Evolutionary conservation across 2,113 vertebrate genomes (phyloP).

Genomic region (Engystomops pustulosus): DNA sequence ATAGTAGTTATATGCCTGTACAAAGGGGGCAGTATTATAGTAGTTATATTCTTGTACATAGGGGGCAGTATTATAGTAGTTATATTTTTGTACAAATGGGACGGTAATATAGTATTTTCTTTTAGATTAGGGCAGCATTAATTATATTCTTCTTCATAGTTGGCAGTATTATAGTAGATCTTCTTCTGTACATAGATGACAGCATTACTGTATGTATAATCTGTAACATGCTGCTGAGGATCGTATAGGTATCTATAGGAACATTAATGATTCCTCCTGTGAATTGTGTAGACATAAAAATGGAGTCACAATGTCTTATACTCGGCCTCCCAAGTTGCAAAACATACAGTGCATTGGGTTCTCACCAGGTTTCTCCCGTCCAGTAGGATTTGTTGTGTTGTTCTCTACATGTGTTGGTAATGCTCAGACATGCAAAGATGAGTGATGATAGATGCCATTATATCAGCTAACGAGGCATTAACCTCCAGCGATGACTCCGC

Average conservation of each 20-base stretch:
- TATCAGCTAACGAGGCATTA: slow-evolving; percentile 42
- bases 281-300: not conserved
- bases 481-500: slow-evolving; percentile 38
- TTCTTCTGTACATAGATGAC: not conserved
- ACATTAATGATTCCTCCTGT: too few species aligned
- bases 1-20: too few species aligned
- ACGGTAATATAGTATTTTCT: not conserved
- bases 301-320: not conserved
- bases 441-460: slow-evolving; percentile 34
- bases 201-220: too few species aligned
- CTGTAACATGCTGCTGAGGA: too few species aligned
- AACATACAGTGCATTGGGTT: not conserved
- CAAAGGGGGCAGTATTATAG: too few species aligned
- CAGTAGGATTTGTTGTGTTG: not conserved
- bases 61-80: too few species aligned
- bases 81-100: too few species aligned
- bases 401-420: slow-evolving; percentile 13
- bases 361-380: not conserved
- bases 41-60: not conserved
- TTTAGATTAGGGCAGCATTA: too few species aligned
- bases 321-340: not conserved
- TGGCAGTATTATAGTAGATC: not conserved
- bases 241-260: too few species aligned
- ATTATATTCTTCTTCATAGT: not conserved
- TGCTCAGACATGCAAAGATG: slow-evolving; percentile 26